Percentiles rank a stretch among this genome's conserved stretches.
These are phyloP conservation scores for Amphiprion percula DNA, from an alignment of 2,113 vertebrate genomes.

Conservation along the genomic window DNA sequence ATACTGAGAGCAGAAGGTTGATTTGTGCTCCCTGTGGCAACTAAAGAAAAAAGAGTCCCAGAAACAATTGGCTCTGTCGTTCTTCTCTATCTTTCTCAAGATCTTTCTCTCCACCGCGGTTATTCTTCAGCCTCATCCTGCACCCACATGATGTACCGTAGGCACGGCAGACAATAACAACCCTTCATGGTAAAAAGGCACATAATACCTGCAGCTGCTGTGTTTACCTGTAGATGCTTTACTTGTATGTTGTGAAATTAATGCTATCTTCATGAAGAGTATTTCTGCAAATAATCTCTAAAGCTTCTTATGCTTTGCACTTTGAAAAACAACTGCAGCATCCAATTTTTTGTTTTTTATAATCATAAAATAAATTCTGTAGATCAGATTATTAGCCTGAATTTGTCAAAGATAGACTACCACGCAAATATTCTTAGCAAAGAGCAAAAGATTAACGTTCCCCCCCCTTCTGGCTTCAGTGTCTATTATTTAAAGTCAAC, in stretches of 20 bases:
- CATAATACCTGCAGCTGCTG: slow-evolving; percentile 31
- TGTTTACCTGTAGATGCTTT: slow-evolving; percentile 16
- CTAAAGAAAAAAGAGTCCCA: slow-evolving; percentile 7
- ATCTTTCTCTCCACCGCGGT: slow-evolving; percentile 20
- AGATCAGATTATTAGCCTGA: slow-evolving; percentile 19
- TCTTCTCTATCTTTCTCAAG: slow-evolving; percentile 26
- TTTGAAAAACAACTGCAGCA: slow-evolving; percentile 40
- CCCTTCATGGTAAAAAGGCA: slow-evolving; percentile 6
- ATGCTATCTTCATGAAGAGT: slow-evolving; percentile 21
- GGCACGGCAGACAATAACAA: slow-evolving; percentile 30
- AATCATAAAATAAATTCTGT: slow-evolving; percentile 40
- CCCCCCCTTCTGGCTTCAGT: not conserved
- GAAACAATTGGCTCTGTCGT: slow-evolving; percentile 20
- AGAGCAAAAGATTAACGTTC: slow-evolving; percentile 2
- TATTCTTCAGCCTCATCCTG: slow-evolving; percentile 20
- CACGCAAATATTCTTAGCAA: slow-evolving; percentile 34
- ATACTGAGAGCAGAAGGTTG: slow-evolving; percentile 5
- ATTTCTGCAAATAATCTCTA: slow-evolving; percentile 42
- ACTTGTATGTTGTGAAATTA: slow-evolving; percentile 17
- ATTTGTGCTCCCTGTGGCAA: slow-evolving; percentile 20
- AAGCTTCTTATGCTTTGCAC: slow-evolving; percentile 46
- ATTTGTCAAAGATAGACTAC: slow-evolving; percentile 25
- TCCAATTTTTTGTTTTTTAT: slow-evolving; percentile 23
- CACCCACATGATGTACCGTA: slow-evolving; percentile 12
- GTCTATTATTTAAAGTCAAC: slow-evolving; percentile 48